A percentile compares a stretch with the other conserved stretches of the same genome.
Conservation (phyloP, 2,888 invertebrate species). For the Drosophila kambysellisi region DNA sequence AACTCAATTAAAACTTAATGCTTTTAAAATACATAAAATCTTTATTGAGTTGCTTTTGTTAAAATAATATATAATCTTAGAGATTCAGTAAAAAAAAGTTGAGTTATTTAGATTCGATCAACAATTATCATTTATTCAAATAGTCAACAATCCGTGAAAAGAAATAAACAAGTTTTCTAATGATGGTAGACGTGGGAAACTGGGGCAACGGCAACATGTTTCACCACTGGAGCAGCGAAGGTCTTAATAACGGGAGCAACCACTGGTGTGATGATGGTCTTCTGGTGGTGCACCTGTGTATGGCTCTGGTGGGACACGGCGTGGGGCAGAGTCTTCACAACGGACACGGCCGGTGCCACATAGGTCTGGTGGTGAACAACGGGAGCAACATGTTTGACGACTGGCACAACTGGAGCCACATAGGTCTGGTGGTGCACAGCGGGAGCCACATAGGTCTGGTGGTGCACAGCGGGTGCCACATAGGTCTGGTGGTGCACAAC, state of each 20-base stretch:
- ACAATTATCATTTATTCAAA: slow-evolving; percentile 62
- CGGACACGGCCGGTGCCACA: slow-evolving; percentile 33
- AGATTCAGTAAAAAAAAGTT: neutral
- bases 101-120: slow-evolving; percentile 5
- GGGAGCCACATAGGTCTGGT: slow-evolving; percentile 33
- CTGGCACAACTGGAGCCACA: slow-evolving; percentile 32
- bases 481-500: slow-evolving; percentile 27
- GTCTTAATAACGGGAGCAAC: slow-evolving; percentile 50
- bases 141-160: slow-evolving; percentile 45
- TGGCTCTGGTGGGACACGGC: slow-evolving; percentile 77
- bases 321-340: slow-evolving; percentile 60
- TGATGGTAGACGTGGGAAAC: slow-evolving; percentile 72
- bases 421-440: slow-evolving; percentile 48
- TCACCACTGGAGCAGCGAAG: slow-evolving; percentile 58
- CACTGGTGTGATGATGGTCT: slow-evolving; percentile 64
- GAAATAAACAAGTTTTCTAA: slow-evolving; percentile 26
- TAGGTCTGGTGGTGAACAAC: slow-evolving; percentile 48
- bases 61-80: neutral
- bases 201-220: slow-evolving; percentile 62
- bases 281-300: slow-evolving; percentile 72
- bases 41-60: neutral
- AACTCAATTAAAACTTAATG: neutral
- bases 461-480: slow-evolving; percentile 47
- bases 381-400: slow-evolving; percentile 49
- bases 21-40: neutral